phyloP scores from a whole-genome alignment of 2,797 vertebrate genomes.

The Acanthopagrus latus region DNA sequence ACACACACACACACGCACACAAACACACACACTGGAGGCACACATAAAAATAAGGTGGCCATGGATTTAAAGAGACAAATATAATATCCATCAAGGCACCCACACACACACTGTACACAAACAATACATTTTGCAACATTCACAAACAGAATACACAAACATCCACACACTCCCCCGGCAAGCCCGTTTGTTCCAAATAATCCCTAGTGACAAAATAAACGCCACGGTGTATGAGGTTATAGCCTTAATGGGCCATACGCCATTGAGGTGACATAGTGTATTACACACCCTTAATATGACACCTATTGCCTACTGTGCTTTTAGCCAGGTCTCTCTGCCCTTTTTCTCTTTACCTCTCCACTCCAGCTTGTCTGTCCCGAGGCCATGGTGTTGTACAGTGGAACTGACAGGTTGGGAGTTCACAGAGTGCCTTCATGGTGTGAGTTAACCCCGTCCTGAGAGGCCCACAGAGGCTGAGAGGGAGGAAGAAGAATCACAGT shows the following conservation, averaged over 20 bases:
- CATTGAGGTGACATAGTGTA: slow-evolving; percentile 83
- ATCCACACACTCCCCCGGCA: slow-evolving; percentile 54
- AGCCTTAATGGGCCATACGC: slow-evolving; percentile 79
- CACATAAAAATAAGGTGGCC: slow-evolving; percentile 18
- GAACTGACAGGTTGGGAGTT: slow-evolving; percentile 82
- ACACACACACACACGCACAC: slow-evolving; percentile 15
- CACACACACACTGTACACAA: slow-evolving; percentile 44
- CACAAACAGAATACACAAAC: slow-evolving; percentile 54
- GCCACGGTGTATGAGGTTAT: slow-evolving; percentile 76
- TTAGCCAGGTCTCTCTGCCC: slow-evolving; percentile 68
- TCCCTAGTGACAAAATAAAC: slow-evolving; percentile 85
- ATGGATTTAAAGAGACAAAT: slow-evolving; percentile 59
- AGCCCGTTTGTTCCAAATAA: slow-evolving; percentile 81
- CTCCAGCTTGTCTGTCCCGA: slow-evolving; percentile 73
- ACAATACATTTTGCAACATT: slow-evolving; percentile 48
- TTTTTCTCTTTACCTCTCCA: slow-evolving; percentile 60
- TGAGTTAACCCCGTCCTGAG: slow-evolving; percentile 70
- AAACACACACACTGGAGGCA: slow-evolving; percentile 12
- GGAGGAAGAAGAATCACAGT: slow-evolving; percentile 39
- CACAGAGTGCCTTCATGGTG: slow-evolving; percentile 71
- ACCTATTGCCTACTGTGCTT: slow-evolving; percentile 78
- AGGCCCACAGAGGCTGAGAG: slow-evolving; percentile 57
- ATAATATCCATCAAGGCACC: slow-evolving; percentile 44
- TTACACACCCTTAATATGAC: slow-evolving; percentile 83
- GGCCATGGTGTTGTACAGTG: slow-evolving; percentile 81